Base-by-base conservation (phyloP, 2,113 vertebrate species). In the Forbesichthys agassizii region DNA sequence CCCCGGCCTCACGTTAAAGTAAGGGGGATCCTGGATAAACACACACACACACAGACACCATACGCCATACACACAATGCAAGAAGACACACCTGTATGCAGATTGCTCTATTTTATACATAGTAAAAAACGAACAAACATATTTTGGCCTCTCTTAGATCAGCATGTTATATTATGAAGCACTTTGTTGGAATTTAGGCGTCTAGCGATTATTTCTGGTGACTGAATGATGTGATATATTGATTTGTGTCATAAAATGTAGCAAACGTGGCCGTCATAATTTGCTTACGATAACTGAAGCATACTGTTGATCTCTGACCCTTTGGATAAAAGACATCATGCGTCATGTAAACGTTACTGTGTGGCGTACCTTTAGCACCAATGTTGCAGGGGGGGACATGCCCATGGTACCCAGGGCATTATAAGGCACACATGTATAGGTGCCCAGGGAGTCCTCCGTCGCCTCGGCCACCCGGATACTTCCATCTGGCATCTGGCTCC, bases 351-450 rank as follows among this genome's bases (percentile, higher is more conserved):
- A 63, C 6, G n/a, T 18, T n/a, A 55, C 12, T 3, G 52, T 3
- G 52, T 0, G 13, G 46, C 58, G 33, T 90, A 98, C 98, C 96
- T 99, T 99, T 95, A 99, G 96, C 95, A 99, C 96, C 92, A 99
- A 93, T 93, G 94, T 94, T 70, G 98, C 98, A 78, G 96, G 96
- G 89, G 96, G 93, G 87, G 98, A 99, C 93, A 96, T 96, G 93
- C 98, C 97, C 95, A 98, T 97, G 84, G 98, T 99, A 93, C 98
- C 98, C 92, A 99, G 90, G 88, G 95, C 95, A 61, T 99, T 99
- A 94, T 99, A 99, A 99, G 98, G 96, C 98, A 99, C 95, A 87
- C 98, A 99, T 93, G 97, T 98, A 90, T 99, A 99, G 88, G 98
- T 99, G 96, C 98, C 98, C 84, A 99, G 95, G 84, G 96, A 96